Percentiles rank a stretch among this genome's conserved stretches.
Evolutionary conservation across 2,888 invertebrate species (phyloP).

Genomic region (Smittia sp.): DNA sequence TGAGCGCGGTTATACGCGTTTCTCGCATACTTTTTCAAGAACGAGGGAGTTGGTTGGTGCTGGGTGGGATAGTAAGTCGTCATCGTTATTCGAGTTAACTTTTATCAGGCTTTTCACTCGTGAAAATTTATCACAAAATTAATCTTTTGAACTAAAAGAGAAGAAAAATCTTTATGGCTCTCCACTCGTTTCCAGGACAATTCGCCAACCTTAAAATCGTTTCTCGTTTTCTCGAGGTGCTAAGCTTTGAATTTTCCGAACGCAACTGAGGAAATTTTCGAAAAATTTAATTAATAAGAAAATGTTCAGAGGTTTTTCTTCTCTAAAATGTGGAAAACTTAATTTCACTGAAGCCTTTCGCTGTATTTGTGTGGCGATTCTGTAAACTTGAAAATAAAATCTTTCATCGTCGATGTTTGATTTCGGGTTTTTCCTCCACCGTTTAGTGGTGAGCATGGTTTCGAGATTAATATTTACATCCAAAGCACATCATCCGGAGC

Average conservation of each 20-base stretch:
- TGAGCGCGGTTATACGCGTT: slow-evolving; percentile 32
- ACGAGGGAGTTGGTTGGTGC: slow-evolving; percentile 37
- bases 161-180: not conserved
- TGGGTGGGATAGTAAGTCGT: slow-evolving; percentile 28
- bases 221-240: slow-evolving; percentile 35
- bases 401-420: not conserved
- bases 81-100: slow-evolving; percentile 7
- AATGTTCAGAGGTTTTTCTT: slow-evolving; percentile 20
- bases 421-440: not conserved
- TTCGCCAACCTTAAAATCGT: not conserved
- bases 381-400: slow-evolving; percentile 8
- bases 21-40: slow-evolving; percentile 29
- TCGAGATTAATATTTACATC: too few species aligned
- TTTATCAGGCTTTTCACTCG: slow-evolving; percentile 6
- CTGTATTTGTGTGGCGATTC: not conserved
- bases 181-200: not conserved
- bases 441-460: too few species aligned
- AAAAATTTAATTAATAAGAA: slow-evolving; percentile 40
- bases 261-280: slow-evolving; percentile 39
- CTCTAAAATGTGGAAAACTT: slow-evolving; percentile 36
- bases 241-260: slow-evolving; percentile 40
- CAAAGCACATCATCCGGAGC: too few species aligned
- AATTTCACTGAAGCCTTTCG: not conserved
- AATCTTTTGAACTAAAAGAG: slow-evolving; percentile 8
- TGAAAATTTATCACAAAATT: slow-evolving; percentile 7